Evolutionary conservation across 2,113 vertebrate species (phyloP), one percentile per base, ranked within the genome.

Genomic region (Ranitomeya variabilis): DNA sequence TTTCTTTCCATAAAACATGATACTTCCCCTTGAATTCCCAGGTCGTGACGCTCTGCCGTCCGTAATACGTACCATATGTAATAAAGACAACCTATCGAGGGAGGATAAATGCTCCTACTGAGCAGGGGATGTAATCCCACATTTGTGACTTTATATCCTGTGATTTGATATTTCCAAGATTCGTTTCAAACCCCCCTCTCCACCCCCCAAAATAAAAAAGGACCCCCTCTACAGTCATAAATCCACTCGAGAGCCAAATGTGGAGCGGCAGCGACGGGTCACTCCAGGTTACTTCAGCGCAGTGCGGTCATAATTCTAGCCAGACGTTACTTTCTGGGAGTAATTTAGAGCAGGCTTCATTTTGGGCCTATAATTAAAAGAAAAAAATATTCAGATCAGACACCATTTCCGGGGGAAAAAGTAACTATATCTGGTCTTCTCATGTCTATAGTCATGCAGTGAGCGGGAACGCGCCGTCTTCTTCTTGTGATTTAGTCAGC

Each of bases 121-220:
- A 83, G 80, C 60, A 52, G 6, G 80, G 60, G 60, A 83, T 83
- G 21, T 67, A 67, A 69, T 83, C 13, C 81, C 4, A 45, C 81
- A 64, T 64, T 82, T 83, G 57, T 83, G 57, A 73, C 67, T 74
- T 85, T 73, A 85, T 73, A 85, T 85, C 51, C 67, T 59, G 67
- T 55, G 83, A 73, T 85, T 73, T 73, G 64, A 85, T 85, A 55
- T 73, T 85, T 73, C 52, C 64, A 85, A 85, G 51, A 85, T 85
- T 85, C 55, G 57, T 85, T 85, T 85, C 23, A 57, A 31, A 31
- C 52, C 55, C 37, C 37, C 77, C 64, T 45, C 37, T 45, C 37
- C 37, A 3, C 31, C 79, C 31, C 79, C 77, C 64, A 64, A 83
- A 83, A 54, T 23, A 52, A 83, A 66, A 87, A 67, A 54, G 59